Base-by-base conservation (phyloP, 2,888 invertebrate species). In the Ormyrus pomaceus region DNA sequence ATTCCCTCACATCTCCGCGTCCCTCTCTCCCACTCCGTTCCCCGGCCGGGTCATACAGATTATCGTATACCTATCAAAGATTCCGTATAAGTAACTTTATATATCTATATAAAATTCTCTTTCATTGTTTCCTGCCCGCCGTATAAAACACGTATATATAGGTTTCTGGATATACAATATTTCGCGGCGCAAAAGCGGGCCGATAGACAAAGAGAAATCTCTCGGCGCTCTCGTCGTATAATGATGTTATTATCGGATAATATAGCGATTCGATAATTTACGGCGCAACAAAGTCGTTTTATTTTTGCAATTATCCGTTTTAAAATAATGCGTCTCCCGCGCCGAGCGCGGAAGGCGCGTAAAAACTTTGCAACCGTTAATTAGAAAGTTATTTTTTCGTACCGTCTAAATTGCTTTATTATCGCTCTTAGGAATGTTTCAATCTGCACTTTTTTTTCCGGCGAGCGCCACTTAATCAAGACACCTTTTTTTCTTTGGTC, bases 61-160 rank as follows among this genome's bases (percentile, higher is more conserved):
- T 72, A 72, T 72, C 72, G 62, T 62, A 53, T 53, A 61, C 9
- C 72, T 55, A 72, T 72, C 72, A 9, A 71, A 51, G 72, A 72
- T 62, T 72, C 53, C 8, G 56, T 56, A 13, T 55, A 34, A 34
- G 34, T 34, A 4, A 34, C 34, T 34, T 34, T 34, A 65, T 65
- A 10, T 53, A 8, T 61, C 34, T 13, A 10, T 61, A 34, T 34
- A 61, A 61, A 61, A 61, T 19, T 13, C 34, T 6, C 34, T 19
- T 34, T 10, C 34, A 34, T 34, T 34, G 34, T 34, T 34, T 34
- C 34, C 34, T 34, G 34, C 3, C 34, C 34, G 34, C 34, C 34
- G 34, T 34, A 34, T 4, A 4, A 34, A 34, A 34, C 34, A 34
- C 34, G 34, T 34, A 34, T 34, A 34, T 34, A 34, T 19, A 34